These are phyloP conservation scores for Macrotrachela quadricornifera DNA, from an alignment of 1,140 invertebrate genomes.

Conservation along the genomic window DNA sequence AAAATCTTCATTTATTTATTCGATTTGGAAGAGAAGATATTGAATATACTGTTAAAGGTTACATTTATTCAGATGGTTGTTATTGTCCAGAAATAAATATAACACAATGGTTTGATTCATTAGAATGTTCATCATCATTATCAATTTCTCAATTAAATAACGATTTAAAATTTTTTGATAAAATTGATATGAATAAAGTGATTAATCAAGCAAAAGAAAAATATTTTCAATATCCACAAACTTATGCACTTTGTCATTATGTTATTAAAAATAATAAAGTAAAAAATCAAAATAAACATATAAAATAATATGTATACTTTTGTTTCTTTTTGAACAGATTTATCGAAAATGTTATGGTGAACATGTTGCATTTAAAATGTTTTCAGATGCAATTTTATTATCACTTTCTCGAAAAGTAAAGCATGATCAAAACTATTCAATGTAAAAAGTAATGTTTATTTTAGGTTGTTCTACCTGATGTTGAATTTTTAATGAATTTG, in stretches of 20 bases:
- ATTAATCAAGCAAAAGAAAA: no score
- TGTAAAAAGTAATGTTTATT: not conserved
- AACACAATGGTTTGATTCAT: no score
- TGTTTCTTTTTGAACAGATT: conserved; percentile 33
- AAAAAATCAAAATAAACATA: conserved; percentile 11
- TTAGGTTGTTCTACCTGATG: conserved; percentile 46
- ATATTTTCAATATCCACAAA: no score
- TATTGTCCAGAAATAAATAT: no score
- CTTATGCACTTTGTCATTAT: conserved; percentile 51
- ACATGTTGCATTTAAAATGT: conserved; percentile 86
- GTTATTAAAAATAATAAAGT: conserved; percentile 58
- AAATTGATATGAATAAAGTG: no score
- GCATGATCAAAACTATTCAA: not conserved
- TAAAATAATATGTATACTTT: not conserved
- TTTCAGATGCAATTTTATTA: conserved; percentile 64
- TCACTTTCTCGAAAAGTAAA: conserved; percentile 55
- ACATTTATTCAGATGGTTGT: no score
- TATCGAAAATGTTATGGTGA: conserved; percentile 72
- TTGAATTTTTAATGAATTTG: conserved; percentile 74
- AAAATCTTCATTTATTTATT: no score
- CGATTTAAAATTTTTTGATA: no score
- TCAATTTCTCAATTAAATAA: no score
- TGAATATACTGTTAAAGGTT: no score
- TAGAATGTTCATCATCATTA: no score
- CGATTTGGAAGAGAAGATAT: no score